Conservation (phyloP, 2,888 invertebrate species). For the Steinernema hermaphroditum region DNA sequence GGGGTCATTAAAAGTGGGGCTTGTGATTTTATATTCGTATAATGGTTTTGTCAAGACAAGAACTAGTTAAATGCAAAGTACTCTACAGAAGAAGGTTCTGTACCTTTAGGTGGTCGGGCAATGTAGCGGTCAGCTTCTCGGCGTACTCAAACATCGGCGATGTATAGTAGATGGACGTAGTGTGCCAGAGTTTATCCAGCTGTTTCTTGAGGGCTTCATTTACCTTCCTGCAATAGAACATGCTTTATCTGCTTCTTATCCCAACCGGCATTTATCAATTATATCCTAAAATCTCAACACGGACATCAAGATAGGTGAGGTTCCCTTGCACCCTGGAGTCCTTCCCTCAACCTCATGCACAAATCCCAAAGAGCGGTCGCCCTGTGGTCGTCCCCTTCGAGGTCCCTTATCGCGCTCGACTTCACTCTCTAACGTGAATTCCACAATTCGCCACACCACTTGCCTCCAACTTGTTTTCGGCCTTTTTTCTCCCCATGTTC, state of each 20-base stretch:
- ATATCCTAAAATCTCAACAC: too few relatives aligned
- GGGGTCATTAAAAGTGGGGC: too few relatives aligned
- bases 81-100: not conserved
- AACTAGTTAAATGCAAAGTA: slow-evolving; percentile 28
- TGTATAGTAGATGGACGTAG: slow-evolving; percentile 87
- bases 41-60: not conserved
- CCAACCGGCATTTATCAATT: too few relatives aligned
- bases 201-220: slow-evolving; percentile 80
- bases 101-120: slow-evolving; percentile 85
- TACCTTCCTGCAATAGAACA: slow-evolving; percentile 75
- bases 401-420: too few relatives aligned
- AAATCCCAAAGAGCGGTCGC: too few relatives aligned
- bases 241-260: too few relatives aligned
- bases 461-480: too few relatives aligned
- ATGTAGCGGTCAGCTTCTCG: slow-evolving; percentile 77
- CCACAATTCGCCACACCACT: not conserved
- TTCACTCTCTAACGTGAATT: not conserved
- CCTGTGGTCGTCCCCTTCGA: too few relatives aligned
- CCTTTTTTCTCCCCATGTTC: too few relatives aligned
- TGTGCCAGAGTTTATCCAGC: slow-evolving; percentile 82
- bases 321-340: too few relatives aligned
- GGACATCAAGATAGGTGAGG: too few relatives aligned
- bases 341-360: not conserved
- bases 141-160: slow-evolving; percentile 88
- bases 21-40: too few relatives aligned